Conservation (phyloP, 2,888 invertebrate species). For the Laspeyria flexula region DNA sequence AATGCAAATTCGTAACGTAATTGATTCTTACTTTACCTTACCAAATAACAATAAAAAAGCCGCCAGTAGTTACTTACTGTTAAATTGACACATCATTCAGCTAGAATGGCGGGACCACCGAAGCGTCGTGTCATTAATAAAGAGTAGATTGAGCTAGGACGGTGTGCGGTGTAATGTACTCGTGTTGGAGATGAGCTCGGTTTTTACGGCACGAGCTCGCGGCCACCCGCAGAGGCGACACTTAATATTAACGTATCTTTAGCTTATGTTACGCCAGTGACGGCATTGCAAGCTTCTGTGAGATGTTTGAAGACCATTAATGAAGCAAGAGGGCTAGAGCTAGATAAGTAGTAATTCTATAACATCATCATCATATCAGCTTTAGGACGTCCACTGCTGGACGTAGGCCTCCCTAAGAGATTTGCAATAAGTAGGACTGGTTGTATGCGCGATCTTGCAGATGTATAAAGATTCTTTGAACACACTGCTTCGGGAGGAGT, state of each 20-base stretch:
- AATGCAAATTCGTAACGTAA: too few species aligned
- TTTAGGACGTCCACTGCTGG: too few species aligned
- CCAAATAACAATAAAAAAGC: not conserved
- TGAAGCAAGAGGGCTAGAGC: too few species aligned
- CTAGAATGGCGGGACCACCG: constrained; percentile 62
- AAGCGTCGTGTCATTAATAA: constrained; percentile 74
- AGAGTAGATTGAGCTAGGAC: constrained; percentile 76
- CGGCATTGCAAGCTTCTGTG: not conserved
- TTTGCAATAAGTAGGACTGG: too few species aligned
- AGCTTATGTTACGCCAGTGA: constrained; percentile 34
- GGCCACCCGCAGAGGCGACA: constrained; percentile 81
- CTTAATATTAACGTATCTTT: constrained; percentile 49
- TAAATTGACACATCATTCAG: constrained; percentile 51
- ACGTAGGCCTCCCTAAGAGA: too few species aligned
- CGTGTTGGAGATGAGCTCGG: constrained; percentile 78
- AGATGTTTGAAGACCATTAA: too few species aligned
- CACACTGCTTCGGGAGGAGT: too few species aligned
- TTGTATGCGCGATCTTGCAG: too few species aligned
- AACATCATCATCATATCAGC: too few species aligned
- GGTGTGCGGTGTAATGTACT: constrained; percentile 64
- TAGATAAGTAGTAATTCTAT: too few species aligned
- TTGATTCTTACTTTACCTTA: too few species aligned
- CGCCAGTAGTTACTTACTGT: constrained; percentile 12
- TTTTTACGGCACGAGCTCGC: constrained; percentile 82
- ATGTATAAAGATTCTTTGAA: too few species aligned